phyloP scores from a whole-genome alignment of 2,888 invertebrate species.

The Bellardia bayeri region DNA sequence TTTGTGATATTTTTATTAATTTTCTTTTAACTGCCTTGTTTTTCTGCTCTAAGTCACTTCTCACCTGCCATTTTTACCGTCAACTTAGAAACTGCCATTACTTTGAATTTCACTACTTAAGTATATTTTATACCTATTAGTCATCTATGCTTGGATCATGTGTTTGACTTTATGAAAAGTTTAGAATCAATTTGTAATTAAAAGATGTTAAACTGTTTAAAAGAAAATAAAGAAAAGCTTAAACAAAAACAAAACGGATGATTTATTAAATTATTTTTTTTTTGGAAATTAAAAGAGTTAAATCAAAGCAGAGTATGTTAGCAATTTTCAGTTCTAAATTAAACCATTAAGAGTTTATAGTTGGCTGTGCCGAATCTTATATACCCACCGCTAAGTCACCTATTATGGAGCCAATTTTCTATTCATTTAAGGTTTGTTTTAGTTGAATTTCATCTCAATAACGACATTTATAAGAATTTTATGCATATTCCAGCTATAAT shows the following conservation, averaged over 20 bases:
- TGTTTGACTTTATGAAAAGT: conserved; percentile 4
- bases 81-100: conserved; percentile 48
- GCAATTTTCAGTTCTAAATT: too few relatives aligned
- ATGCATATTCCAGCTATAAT: too few relatives aligned
- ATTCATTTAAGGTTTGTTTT: too few relatives aligned
- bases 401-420: too few relatives aligned
- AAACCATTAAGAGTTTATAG: too few relatives aligned
- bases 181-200: not conserved
- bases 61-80: conserved; percentile 6
- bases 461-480: too few relatives aligned
- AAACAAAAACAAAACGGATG: not conserved
- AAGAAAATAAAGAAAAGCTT: conserved; percentile 54
- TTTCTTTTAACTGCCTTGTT: conserved; percentile 3
- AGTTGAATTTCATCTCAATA: too few relatives aligned
- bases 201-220: conserved; percentile 46
- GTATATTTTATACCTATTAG: not conserved
- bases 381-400: too few relatives aligned
- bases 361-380: too few relatives aligned
- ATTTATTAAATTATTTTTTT: not conserved
- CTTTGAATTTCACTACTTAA: conserved; percentile 6
- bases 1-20: conserved; percentile 66
- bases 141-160: not conserved
- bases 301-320: too few relatives aligned
- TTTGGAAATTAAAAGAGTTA: too few relatives aligned
- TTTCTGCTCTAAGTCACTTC: conserved; percentile 70